phyloP scores from a whole-genome alignment of 2,888 invertebrate species.

The Ptychoptera contaminata region DNA sequence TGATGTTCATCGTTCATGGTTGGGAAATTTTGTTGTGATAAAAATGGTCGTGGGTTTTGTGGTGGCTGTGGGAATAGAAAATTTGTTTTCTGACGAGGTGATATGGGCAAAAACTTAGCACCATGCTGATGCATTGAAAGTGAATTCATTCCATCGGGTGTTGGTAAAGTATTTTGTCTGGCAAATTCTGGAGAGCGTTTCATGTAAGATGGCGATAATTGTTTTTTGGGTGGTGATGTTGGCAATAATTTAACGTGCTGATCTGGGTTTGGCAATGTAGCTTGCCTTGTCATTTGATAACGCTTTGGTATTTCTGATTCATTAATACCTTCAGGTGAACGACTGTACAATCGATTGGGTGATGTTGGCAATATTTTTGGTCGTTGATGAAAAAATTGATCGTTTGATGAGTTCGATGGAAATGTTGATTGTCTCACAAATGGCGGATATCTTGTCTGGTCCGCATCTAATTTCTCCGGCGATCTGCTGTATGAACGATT shows the following conservation, averaged over 20 bases:
- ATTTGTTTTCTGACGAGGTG: conserved; percentile 27
- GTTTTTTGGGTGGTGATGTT: conserved; percentile 29
- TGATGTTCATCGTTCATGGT: conserved; percentile 25
- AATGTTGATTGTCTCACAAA: conserved; percentile 29
- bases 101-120: conserved; percentile 26
- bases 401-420: conserved; percentile 17
- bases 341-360: conserved; percentile 16
- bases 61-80: conserved; percentile 26
- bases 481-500: conserved; percentile 27
- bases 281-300: conserved; percentile 23
- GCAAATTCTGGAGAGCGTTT: conserved; percentile 28
- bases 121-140: conserved; percentile 21
- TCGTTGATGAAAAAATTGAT: conserved; percentile 12
- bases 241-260: conserved; percentile 27
- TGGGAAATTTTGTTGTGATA: conserved; percentile 29
- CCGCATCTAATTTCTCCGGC: conserved; percentile 25
- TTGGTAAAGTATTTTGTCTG: conserved; percentile 28
- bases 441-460: conserved; percentile 20
- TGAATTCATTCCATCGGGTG: conserved; percentile 27
- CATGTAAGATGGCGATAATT: conserved; percentile 25
- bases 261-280: conserved; percentile 28
- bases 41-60: conserved; percentile 24
- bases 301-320: conserved; percentile 17
- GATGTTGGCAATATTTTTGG: conserved; percentile 24
- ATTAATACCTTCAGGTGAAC: conserved; percentile 10